Conservation (phyloP, 2,797 vertebrate genomes). For the Rhabdomys pumilio region DNA sequence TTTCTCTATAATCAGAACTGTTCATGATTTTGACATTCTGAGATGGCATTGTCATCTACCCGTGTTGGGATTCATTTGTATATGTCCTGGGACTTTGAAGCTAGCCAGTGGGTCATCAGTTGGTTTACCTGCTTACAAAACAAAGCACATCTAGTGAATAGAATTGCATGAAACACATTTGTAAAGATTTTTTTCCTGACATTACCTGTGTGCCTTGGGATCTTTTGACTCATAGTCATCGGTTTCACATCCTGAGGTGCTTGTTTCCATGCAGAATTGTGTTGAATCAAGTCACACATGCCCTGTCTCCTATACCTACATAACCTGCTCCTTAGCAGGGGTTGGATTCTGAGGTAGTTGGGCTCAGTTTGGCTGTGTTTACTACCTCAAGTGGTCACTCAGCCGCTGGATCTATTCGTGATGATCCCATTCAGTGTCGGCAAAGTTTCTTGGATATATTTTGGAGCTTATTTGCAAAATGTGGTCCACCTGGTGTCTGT, state of each 20-base stretch:
- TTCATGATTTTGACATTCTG: background rate
- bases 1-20: background rate
- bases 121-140: background rate
- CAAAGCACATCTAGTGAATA: background rate
- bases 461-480: slow-evolving; percentile 85
- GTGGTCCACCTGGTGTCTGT: slow-evolving; percentile 94
- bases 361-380: background rate
- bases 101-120: background rate
- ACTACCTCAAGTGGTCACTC: background rate
- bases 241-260: background rate
- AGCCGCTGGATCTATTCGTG: background rate
- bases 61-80: background rate
- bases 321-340: background rate
- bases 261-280: background rate
- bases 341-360: background rate
- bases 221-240: background rate
- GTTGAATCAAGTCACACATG: background rate
- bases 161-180: rapidly evolving
- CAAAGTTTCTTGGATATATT: slow-evolving; percentile 82
- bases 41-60: background rate
- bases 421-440: background rate
- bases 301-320: background rate
- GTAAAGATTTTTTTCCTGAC: background rate
- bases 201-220: rapidly evolving
- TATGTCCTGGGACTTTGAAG: background rate